phyloP scores from a whole-genome alignment of 2,888 invertebrate species.

The Auanema freiburgensis region DNA sequence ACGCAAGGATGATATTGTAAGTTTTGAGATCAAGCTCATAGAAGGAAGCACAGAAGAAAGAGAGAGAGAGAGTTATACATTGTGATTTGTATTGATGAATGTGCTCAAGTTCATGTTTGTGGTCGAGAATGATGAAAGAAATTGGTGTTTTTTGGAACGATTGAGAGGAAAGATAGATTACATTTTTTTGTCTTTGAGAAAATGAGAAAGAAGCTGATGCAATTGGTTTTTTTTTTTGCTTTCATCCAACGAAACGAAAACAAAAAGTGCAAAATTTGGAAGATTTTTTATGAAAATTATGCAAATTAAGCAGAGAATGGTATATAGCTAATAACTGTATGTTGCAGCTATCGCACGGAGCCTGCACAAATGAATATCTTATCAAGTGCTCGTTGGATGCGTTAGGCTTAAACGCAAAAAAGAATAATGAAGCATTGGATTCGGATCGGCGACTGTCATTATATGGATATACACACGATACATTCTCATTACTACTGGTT shows the following conservation, averaged over 20 bases:
- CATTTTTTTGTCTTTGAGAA: too few relatives aligned
- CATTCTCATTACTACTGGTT: constrained; percentile 86
- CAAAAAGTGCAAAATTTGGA: constrained; percentile 4
- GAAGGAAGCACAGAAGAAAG: too few relatives aligned
- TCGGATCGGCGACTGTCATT: constrained; percentile 84
- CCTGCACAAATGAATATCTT: constrained; percentile 62
- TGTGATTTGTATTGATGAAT: too few relatives aligned
- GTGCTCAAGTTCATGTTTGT: background rate
- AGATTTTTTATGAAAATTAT: constrained; percentile 3
- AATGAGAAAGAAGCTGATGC: background rate
- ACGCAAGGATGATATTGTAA: constrained; percentile 63
- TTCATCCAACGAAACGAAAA: constrained; percentile 14
- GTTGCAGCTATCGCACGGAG: constrained; percentile 62
- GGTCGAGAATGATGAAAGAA: background rate
- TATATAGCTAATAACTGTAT: constrained; percentile 10
- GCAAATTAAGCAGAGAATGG: background rate
- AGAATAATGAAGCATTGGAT: constrained; percentile 58
- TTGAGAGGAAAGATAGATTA: too few relatives aligned
- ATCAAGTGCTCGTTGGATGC: constrained; percentile 54
- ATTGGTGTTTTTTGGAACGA: background rate
- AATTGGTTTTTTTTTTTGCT: background rate
- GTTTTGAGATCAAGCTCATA: constrained; percentile 16
- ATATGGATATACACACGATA: constrained; percentile 92
- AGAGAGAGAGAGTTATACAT: too few relatives aligned
- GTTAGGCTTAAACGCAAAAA: constrained; percentile 29